phyloP scores from a whole-genome alignment of 2,797 vertebrate genomes.

The Zenarchopterus dispar region DNA sequence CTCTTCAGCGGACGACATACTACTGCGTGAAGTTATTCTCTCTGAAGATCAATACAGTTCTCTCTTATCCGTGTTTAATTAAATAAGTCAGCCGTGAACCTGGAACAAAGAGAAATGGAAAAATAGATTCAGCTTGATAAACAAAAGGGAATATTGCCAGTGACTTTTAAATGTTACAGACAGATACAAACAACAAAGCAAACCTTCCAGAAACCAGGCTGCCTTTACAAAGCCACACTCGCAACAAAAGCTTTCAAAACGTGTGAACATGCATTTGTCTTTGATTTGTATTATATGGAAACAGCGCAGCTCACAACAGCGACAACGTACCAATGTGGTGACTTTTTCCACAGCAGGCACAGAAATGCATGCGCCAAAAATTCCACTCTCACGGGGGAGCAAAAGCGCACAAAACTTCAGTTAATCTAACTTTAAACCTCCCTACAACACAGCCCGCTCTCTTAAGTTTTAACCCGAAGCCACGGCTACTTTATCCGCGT shows the following conservation, averaged over 20 bases:
- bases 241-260: background rate
- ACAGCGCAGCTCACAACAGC: constrained; percentile 44
- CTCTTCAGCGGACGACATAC: constrained; percentile 94
- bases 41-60: constrained; percentile 33
- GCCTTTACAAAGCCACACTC: background rate
- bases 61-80: constrained; percentile 14
- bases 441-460: background rate
- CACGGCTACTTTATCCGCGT: background rate
- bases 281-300: background rate
- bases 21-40: constrained; percentile 32
- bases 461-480: background rate
- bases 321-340: constrained; percentile 63
- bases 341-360: constrained; percentile 59
- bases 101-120: constrained; percentile 40
- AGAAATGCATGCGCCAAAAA: constrained; percentile 63
- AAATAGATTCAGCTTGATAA: background rate
- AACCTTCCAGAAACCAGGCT: background rate
- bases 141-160: too few species aligned
- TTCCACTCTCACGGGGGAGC: constrained; percentile 75
- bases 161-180: too few species aligned
- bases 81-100: constrained; percentile 50
- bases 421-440: too few species aligned
- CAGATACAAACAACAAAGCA: background rate
- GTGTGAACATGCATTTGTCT: background rate
- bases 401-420: constrained; percentile 52